Base-by-base conservation (phyloP, 2,797 vertebrate genomes). In the Microhierax caerulescens region DNA sequence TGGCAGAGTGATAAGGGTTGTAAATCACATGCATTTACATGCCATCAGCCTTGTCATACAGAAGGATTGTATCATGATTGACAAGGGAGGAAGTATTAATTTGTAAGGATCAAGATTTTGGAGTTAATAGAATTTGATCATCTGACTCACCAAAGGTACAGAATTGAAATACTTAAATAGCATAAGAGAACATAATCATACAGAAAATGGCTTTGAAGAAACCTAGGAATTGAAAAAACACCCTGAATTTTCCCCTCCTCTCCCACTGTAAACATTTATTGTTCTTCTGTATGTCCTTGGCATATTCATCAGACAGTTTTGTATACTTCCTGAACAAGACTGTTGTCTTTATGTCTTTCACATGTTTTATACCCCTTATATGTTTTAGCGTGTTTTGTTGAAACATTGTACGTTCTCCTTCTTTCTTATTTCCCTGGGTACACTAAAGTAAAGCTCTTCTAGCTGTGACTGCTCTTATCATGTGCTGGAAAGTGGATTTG, bases 11-110 rank as follows among this genome's bases (percentile, higher is more conserved):
- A 93, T 95, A 96, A 81, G 27, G 28, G 17, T 30, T 95, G 86
- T 93, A 97, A 97, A 97, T 98, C 91, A 95, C 64, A 88, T 56
- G 73, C 84, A 85, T 96, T 94, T 93, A 65, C 69, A 85, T 96
- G 74, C 21, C 48, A 90, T 83, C 77, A 39, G 37, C 85, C 88
- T 97, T 96, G 73, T 51, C 45, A 51, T 81, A 45, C 23, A 57
- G 60, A 45, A 93, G 48, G 75, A 77, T 63, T 95, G 67, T 93
- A 93, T 9, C 27, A 17, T 93, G 88, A 96, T 59, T 97, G 95
- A 96, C 90, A 96, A 80, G 39, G 50, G 39, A 63, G 24, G 76
- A 94, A 65, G 7, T 84, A 85, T 76, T 95, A 96, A 96, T 95
- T 96, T 97, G 25, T 36, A 85, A 68, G 63, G n/a, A 88, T 65